Evolutionary conservation across 2,113 vertebrate species (phyloP).

Genomic region (Onychorhynchus coronatus): DNA sequence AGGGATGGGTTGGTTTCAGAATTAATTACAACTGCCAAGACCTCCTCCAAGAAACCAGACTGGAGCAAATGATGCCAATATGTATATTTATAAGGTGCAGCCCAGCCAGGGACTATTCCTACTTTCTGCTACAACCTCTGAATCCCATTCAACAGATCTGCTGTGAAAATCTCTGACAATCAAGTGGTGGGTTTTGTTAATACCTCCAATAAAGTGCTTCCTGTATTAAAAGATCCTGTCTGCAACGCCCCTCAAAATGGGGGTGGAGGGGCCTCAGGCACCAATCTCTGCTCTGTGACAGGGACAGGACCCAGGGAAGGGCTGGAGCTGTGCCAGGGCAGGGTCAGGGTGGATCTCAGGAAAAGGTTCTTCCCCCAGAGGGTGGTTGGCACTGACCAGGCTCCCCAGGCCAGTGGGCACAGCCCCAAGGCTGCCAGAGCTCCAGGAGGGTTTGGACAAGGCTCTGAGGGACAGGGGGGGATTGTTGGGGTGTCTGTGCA

Average conservation of each 20-base stretch:
- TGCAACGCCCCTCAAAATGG: not conserved
- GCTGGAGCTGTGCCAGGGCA: not conserved
- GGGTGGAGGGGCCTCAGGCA: not conserved
- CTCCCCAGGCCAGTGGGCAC: not conserved
- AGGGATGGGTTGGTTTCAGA: not conserved
- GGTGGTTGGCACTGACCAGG: not conserved
- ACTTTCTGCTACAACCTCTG: not conserved
- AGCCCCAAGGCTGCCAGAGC: not conserved
- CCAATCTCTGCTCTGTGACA: not conserved
- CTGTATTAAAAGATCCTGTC: not conserved
- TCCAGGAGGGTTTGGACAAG: rapidly evolving
- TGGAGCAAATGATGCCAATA: not conserved
- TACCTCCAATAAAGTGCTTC: not conserved
- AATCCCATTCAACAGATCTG: not conserved
- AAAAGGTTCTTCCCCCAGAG: not conserved
- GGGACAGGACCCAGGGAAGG: rapidly evolving
- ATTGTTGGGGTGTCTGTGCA: not conserved
- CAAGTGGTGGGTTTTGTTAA: not conserved
- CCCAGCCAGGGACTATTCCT: not conserved
- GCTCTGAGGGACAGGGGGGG: not conserved
- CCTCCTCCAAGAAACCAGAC: not conserved
- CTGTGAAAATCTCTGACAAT: not conserved
- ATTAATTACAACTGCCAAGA: not conserved
- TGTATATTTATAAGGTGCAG: not conserved
- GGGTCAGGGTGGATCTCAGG: rapidly evolving